These are phyloP conservation scores for Atta cephalotes DNA, from an alignment of 1,140 invertebrate genomes.

Conservation along the genomic window DNA sequence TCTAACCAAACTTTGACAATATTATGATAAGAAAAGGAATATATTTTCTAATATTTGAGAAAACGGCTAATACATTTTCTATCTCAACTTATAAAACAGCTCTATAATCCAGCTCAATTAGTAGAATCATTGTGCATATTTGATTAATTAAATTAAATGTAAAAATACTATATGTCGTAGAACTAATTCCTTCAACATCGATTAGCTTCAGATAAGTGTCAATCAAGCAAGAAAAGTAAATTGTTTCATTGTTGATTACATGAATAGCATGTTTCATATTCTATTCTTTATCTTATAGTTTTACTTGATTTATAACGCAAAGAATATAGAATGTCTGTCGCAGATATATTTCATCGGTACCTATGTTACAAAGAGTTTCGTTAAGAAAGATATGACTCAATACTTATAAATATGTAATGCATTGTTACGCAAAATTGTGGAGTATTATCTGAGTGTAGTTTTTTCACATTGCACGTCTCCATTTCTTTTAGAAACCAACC, in stretches of 20 bases:
- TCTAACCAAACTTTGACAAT: too few relatives aligned
- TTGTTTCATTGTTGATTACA: background rate
- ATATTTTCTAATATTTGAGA: too few relatives aligned
- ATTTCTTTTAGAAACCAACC: background rate
- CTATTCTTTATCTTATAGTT: background rate
- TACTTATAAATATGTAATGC: conserved; percentile 2
- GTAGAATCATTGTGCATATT: too few relatives aligned
- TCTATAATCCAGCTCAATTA: too few relatives aligned
- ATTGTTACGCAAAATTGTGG: background rate
- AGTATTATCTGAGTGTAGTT: background rate
- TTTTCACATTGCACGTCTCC: background rate
- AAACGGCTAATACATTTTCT: too few relatives aligned
- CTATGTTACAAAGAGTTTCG: background rate
- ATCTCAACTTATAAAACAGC: too few relatives aligned
- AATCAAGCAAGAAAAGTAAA: background rate
- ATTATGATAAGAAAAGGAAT: too few relatives aligned
- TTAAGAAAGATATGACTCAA: background rate
- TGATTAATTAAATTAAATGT: too few relatives aligned
- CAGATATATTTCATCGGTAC: background rate
- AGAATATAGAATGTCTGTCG: background rate
- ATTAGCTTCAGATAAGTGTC: background rate
- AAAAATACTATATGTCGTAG: background rate
- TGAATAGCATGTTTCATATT: background rate
- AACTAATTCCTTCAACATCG: background rate
- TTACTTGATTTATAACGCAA: background rate